Percentiles rank a stretch among this genome's conserved stretches.
These are phyloP conservation scores for Psilanteris sp. DNA, from an alignment of 1,140 invertebrate genomes.

Conservation along the genomic window DNA sequence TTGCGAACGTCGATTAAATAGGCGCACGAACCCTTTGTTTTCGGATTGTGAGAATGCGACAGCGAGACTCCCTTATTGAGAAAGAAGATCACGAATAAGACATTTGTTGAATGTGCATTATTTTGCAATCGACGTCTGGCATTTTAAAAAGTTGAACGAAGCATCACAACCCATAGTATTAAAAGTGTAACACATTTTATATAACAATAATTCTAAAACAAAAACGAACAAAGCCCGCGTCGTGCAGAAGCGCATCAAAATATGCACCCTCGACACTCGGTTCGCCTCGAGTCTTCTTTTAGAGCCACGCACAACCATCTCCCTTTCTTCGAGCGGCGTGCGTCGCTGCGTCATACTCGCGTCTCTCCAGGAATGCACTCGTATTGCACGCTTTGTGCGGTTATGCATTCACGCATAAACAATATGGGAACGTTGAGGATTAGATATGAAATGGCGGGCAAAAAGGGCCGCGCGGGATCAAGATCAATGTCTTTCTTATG, in stretches of 20 bases:
- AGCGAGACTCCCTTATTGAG: no score
- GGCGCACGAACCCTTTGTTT: slow-evolving; percentile 67
- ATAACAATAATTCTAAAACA: no score
- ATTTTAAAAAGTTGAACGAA: no score
- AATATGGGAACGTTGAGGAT: slow-evolving; percentile 56
- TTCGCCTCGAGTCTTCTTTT: slow-evolving; percentile 52
- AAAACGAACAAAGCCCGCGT: no score
- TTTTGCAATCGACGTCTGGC: no score
- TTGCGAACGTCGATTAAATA: slow-evolving; percentile 61
- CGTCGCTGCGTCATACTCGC: slow-evolving; percentile 49
- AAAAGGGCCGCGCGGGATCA: slow-evolving; percentile 24
- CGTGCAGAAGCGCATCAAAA: slow-evolving; percentile 51
- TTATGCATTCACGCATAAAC: slow-evolving; percentile 63
- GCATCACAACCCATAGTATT: no score
- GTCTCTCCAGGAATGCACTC: slow-evolving; percentile 60
- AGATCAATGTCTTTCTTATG: slow-evolving; percentile 45
- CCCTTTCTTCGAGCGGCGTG: slow-evolving; percentile 33
- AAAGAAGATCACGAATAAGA: no score
- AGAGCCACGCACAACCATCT: slow-evolving; percentile 32
- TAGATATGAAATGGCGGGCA: slow-evolving; percentile 34
- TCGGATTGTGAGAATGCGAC: slow-evolving; percentile 28
- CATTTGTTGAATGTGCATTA: no score
- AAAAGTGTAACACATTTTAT: no score
- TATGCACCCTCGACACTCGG: slow-evolving; percentile 61
- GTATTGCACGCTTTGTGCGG: slow-evolving; percentile 60